Base-by-base conservation (phyloP, 2,797 vertebrate genomes). In the Microcaecilia unicolor region DNA sequence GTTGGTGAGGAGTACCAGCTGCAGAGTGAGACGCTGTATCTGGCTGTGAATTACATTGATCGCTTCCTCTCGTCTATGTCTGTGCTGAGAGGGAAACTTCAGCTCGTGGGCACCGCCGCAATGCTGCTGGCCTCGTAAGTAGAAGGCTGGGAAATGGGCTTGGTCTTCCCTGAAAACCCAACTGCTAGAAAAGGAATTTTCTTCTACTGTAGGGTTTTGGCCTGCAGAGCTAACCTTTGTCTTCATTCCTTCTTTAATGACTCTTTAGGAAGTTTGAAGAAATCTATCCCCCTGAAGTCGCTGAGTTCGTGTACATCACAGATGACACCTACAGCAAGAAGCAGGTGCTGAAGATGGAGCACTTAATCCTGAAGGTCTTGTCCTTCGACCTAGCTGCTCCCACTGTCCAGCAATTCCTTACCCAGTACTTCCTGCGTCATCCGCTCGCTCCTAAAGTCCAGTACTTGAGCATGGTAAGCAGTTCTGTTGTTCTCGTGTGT, bases 321-420 rank as follows among this genome's bases (percentile, higher is more conserved):
- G 96, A 99, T 2, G 96, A 99, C 63, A 99, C 96, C 22, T 99
- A 99, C 46, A 92, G 92, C 4, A 98, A 97, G 80, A 97, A 98
- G 51, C 96, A 98, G 62, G 95, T 99, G 67, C 73, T 99, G 18
- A 84, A 87, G 64, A 99, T 99, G 96, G 96, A 99, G 72, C 93
- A 98, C 54, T 76, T 98, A 54, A 90, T 99, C 51, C 78, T 99
- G 1, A 99, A 97, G 67, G 95, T 99, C 44, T 86, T 99, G 22
- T 92, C 94, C 0, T 99, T 98, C 75, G 93, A 98, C 63, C 86
- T 99, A 52, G 93, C 95, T 1, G 86, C 89, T 17, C 96, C 96
- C 21, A 98, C 94, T 1, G 87, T 98, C 48, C 84, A 87, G 69
- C 95, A 98, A 70, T 99, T 98, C 61, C 94, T 99, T 62, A 90